Base-by-base conservation (phyloP, 2,888 invertebrate genomes). In the Euspilapteryx auroguttella region DNA sequence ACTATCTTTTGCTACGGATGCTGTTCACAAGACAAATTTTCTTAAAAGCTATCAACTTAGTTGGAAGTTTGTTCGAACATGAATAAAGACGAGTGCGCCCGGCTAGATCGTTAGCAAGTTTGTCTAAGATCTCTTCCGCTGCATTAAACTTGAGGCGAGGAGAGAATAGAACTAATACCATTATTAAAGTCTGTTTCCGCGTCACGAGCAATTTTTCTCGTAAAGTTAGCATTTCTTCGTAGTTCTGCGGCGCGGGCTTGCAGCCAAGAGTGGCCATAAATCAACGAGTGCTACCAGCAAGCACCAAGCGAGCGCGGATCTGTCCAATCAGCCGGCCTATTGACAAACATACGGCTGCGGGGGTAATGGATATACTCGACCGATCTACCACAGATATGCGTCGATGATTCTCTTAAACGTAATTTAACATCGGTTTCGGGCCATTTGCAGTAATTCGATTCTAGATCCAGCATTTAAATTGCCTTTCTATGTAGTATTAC, bases 301-400 rank as follows among this genome's bases (percentile, higher is more conserved):
- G 48, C 55, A 63, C 59, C 55, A 58, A 55, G 56, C 50, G 49
- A 45, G 44, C 47, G 52, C 56, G 50, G 55, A 63, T 63, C 48
- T 52, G 23, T 41, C 58, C 66, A 68, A 68, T 68, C 69, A 68
- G 55, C 51, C 58, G 54, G 53, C 47, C 59, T 64, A 69, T 69
- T 68, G 69, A 68, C 71, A 69, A 69, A 68, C 68, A 66, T 65
- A 68, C 61, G 56, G 55, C 53, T 49, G 8, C 44, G 45, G 41
- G 49, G 47, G 59, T 64, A 69, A 66, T 69, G 62, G 61, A 62
- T 54, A n/a, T n/a, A 58, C 55, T 42, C 46, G 49, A 42, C 49
- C 48, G 46, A 58, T 62, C 61, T 63, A 63, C 63, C 44, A 17
- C 17, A 5, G 17, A 17, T 17, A 17, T 17, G 14, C 8, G 11